A percentile compares a stretch with the other conserved stretches of the same genome.
These are phyloP conservation scores for Bufo bufo DNA, from an alignment of 2,113 vertebrate species.

Conservation along the genomic window DNA sequence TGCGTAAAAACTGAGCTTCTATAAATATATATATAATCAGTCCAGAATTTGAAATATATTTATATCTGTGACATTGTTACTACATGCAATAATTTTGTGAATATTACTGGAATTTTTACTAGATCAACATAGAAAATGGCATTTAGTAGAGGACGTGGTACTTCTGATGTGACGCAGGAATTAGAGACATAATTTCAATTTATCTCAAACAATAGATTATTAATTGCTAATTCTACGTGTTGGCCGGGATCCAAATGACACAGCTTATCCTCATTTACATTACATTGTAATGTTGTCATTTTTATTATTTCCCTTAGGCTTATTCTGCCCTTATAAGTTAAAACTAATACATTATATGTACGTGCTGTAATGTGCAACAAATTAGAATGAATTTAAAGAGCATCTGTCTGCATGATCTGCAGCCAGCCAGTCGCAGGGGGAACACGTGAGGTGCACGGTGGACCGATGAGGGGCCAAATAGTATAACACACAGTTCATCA, in stretches of 20 bases:
- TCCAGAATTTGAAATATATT: too few relatives aligned
- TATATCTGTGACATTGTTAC: too few relatives aligned
- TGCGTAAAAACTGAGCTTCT: too few relatives aligned
- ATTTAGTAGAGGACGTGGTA: background rate
- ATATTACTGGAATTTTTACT: background rate
- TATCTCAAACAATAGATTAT: slow-evolving; percentile 24
- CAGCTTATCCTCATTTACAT: slow-evolving; percentile 8
- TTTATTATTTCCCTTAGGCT: slow-evolving; percentile 33
- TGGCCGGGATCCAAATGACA: background rate
- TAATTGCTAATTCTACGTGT: slow-evolving; percentile 8
- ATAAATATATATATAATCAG: too few relatives aligned
- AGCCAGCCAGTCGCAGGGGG: too few relatives aligned
- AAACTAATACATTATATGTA: slow-evolving; percentile 12
- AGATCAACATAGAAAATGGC: background rate
- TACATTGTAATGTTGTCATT: slow-evolving; percentile 31
- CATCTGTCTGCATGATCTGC: too few relatives aligned
- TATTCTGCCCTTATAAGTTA: slow-evolving; percentile 27
- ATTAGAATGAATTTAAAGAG: background rate
- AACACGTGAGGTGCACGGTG: too few relatives aligned
- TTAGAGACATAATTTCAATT: background rate
- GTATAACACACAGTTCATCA: too few relatives aligned
- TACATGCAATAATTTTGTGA: too few relatives aligned
- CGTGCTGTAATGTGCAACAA: background rate
- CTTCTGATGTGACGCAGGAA: background rate
- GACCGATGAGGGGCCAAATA: too few relatives aligned